phyloP scores from a whole-genome alignment of 2,113 vertebrate species.

The Malurus alboscapulatus region DNA sequence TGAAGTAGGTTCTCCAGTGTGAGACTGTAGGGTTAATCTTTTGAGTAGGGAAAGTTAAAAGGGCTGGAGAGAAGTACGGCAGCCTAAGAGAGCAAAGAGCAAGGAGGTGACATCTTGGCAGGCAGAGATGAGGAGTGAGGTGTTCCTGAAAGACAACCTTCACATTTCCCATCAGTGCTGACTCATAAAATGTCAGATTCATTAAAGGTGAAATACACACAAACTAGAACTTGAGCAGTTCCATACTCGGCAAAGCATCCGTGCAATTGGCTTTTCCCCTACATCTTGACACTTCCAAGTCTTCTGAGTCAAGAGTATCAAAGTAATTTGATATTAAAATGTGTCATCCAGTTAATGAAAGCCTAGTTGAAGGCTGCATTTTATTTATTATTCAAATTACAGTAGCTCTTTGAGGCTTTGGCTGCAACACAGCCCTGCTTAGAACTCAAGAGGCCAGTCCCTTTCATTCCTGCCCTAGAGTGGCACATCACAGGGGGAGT shows the following conservation, averaged over 20 bases:
- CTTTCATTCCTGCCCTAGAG: neutral
- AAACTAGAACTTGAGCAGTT: neutral
- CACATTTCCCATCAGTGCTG: neutral
- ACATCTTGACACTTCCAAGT: neutral
- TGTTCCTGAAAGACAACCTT: neutral
- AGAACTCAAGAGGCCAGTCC: neutral
- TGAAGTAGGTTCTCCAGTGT: neutral
- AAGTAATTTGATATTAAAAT: constrained; percentile 31
- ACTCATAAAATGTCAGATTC: constrained; percentile 23
- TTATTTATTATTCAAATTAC: constrained; percentile 21
- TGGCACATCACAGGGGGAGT: fast-evolving
- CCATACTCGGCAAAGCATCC: neutral
- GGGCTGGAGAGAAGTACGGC: neutral
- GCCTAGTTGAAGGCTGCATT: neutral
- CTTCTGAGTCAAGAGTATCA: neutral
- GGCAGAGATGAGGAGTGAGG: neutral
- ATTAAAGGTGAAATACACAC: constrained; percentile 11
- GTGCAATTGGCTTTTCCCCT: neutral
- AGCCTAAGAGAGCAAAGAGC: neutral
- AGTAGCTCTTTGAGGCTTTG: neutral
- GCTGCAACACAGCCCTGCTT: neutral
- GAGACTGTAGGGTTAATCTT: constrained; percentile 39
- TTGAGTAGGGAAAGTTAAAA: neutral
- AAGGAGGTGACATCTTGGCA: neutral
- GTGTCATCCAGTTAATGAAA: neutral